Evolutionary conservation across 2,888 invertebrate species (phyloP), one percentile per base, ranked within the genome.

Genomic region (Drosophila phalerata): DNA sequence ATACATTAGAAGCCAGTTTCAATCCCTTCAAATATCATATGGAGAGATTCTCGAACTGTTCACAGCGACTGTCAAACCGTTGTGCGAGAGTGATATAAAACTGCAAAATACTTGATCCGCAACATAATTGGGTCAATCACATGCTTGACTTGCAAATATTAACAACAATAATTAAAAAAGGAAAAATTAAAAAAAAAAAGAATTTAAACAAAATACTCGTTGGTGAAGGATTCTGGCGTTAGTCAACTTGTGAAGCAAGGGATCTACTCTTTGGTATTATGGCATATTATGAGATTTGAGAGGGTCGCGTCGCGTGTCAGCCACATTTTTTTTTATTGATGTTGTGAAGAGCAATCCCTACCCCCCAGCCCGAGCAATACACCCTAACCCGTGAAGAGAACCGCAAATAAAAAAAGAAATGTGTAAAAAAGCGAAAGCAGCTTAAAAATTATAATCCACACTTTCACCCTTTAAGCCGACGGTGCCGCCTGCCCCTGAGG

Each of bases 361-460:
- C 69, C 43, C 74, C 73, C 78, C 66, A 57, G 30, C 43, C 47
- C 60, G 65, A 38, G 47, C 37, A 37, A 42, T 48, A 53, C 53
- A 51, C 55, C 61, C 62, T 64, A 61, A 19, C 61, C 42, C 55
- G 37, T 71, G 80, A 79, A 77, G 67, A 79, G 65, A 84, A 84
- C 83, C 83, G 69, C 85, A 84, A 83, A 83, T 78, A 81, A 78
- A 51, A 68, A 62, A 15, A 15, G 30, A 11, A 57, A 53, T 60
- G 49, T 65, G 55, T 55, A 66, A 68, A 82, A 80, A 81, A 79
- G 81, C 81, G 83, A 89, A 89, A 88, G 78, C 76, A 70, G 88
- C 78, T 88, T 89, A 88, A 81, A 85, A 89, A 71, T 77, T 88
- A 84, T 89, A 88, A 88, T 88, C 88, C 85, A 73, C 76, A 85